Base-by-base conservation (phyloP, 2,888 invertebrate genomes). In the Heliothis peltigera region DNA sequence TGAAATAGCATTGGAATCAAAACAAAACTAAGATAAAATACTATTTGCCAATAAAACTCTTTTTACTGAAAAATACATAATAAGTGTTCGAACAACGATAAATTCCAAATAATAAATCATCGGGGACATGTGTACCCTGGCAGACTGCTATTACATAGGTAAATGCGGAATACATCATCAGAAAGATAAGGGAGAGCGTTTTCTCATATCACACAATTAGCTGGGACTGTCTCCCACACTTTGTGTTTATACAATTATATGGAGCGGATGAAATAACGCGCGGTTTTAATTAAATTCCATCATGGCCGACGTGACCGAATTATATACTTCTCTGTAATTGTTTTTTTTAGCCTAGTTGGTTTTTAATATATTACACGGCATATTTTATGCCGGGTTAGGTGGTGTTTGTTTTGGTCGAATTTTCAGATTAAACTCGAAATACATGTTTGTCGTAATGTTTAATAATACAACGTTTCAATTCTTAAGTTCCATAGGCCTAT, bases 321-420 rank as follows among this genome's bases (percentile, higher is more conserved):
- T 84, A 80, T 79, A 74, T 83, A 82, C 72, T 60, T 75, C 68
- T 25, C 49, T 63, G 70, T 81, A 80, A 83, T 78, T 82, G 77
- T 78, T 84, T 82, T 84, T 77, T 77, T 78, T 78, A 64, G 74
- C 67, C 64, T 75, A 84, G 84, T 82, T 83, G 80, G 65, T 82
- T 80, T 84, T 83, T 80, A 80, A 83, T 84, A 81, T 82, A 79
- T 75, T 72, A 67, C 66, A 65, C 57, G 61, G 67, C 68, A 49
- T 67, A 55, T 66, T 59, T 58, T 32, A 62, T n/a, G 42, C 28
- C 44, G 44, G 17, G 60, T 58, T 60, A 51, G 59, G 10, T 12
- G 28, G 58, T 35, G 61, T 57, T 54, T 35, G 22, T 49, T 32
- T 42, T 8, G 21, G 49, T 12, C 8, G 28, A 19, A 35, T 54